Percentiles rank a stretch among this genome's conserved stretches.
phyloP scores from a whole-genome alignment of 2,797 vertebrate genomes.

The Amphiprion clarkii region DNA sequence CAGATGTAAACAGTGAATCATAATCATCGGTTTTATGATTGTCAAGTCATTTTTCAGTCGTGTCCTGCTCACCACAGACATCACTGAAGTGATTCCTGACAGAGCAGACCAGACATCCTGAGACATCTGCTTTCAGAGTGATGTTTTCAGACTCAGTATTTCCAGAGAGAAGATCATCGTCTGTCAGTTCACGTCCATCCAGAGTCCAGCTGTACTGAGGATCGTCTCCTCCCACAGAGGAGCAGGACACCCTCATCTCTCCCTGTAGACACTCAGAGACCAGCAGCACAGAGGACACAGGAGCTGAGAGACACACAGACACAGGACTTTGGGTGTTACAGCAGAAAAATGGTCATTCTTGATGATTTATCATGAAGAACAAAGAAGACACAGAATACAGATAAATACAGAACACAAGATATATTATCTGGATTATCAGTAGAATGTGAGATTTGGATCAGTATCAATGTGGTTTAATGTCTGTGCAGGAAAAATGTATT shows the following conservation, averaged over 20 bases:
- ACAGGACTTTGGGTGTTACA: background rate
- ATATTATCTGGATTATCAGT: background rate
- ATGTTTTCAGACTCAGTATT: constrained; percentile 1
- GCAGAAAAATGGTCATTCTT: too few species aligned
- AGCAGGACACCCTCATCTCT: constrained; percentile 58
- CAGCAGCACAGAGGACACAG: constrained; percentile 59
- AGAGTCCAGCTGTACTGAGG: constrained; percentile 68
- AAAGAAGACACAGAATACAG: background rate
- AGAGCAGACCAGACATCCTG: background rate
- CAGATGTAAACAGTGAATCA: too few species aligned
- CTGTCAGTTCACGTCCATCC: constrained; percentile 44
- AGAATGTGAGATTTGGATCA: background rate
- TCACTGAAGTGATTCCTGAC: background rate
- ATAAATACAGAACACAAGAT: background rate
- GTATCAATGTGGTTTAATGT: background rate
- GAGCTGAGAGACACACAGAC: constrained; percentile 58
- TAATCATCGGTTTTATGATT: too few species aligned
- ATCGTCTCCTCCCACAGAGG: constrained; percentile 52
- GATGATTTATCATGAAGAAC: background rate
- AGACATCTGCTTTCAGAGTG: background rate
- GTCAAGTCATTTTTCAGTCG: background rate
- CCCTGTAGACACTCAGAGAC: constrained; percentile 62
- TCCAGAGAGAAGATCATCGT: constrained; percentile 36
- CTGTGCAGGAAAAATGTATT: background rate
- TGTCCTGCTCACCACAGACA: background rate